Evolutionary conservation across 2,113 vertebrate genomes (phyloP), one percentile per base, ranked within the genome.

Genomic region (Dasypus novemcinctus): DNA sequence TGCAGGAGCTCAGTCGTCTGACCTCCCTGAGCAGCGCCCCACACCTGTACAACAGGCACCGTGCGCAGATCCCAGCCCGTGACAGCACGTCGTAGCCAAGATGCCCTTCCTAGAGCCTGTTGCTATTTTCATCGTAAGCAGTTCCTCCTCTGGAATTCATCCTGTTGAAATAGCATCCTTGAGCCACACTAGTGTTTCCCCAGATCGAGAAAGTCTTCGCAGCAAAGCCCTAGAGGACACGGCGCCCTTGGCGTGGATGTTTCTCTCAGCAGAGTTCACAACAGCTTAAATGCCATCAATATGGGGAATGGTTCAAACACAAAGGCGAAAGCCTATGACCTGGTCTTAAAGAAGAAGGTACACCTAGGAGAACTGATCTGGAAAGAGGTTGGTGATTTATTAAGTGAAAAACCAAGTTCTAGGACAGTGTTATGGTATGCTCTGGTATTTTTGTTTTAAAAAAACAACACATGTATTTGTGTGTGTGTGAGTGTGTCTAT

Each of bases 51-150:
- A 33, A 91, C 36, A 13, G 75, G 41, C 3, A 1, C 38, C 41
- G 6, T 0, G 0, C 2, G 10, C 43, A 23, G n/a, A 80, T 4
- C n/a, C 64, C 15, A 11, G 11, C 15, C 71, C 38, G 1, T 49
- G 36, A 33, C 3, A 17, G 21, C n/a, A n/a, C 57, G 84, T 33
- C 4, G 21, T n/a, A 31, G 59, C 82, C 54, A 29, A 74, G 49
- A 59, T 25, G 21, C 72, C 78, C 4, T 0, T 72, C 82, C 36
- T 29, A 69, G 36, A 68, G 36, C n/a, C 82, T 7, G 54, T 31
- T 66, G 4, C 18, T 12, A 49, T 52, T 41, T 66, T 59, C 71
- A 7, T 25, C 15, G 38, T 46, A 66, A 59, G 46, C 9, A 21
- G 3, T n/a, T 71, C 78, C 52, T 38, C 25, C 38, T 21, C 64